phyloP scores from a whole-genome alignment of 2,113 vertebrate species.

The Orycteropus afer region DNA sequence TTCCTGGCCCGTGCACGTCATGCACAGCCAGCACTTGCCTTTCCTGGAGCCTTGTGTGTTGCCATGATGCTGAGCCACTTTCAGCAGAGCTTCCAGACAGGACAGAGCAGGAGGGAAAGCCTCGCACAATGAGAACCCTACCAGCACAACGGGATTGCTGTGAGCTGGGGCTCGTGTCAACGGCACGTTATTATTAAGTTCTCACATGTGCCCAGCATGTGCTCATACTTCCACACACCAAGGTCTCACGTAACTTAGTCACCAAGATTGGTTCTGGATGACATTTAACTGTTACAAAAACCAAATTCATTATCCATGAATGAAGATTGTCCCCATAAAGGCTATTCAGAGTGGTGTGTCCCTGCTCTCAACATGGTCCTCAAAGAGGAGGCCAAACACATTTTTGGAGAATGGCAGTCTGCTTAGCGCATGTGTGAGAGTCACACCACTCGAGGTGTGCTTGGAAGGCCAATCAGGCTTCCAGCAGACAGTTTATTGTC shows the following conservation, averaged over 20 bases:
- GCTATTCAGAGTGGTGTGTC: not conserved
- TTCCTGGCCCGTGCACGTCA: not conserved
- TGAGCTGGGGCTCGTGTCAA: not conserved
- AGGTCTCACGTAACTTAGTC: not conserved
- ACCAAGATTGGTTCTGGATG: not conserved
- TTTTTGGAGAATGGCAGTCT: constrained; percentile 25
- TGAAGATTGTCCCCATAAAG: constrained; percentile 22
- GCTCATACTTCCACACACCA: too few species aligned
- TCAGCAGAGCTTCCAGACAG: not conserved
- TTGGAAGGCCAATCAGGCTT: constrained; percentile 19
- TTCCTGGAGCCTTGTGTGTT: not conserved
- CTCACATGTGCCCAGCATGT: not conserved
- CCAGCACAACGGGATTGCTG: not conserved
- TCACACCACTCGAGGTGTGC: not conserved
- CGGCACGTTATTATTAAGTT: not conserved
- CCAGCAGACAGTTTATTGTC: constrained; percentile 3
- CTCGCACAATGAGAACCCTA: not conserved
- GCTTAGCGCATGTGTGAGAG: not conserved
- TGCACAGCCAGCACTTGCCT: not conserved
- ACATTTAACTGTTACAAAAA: constrained; percentile 49
- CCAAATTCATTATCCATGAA: not conserved
- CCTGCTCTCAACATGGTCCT: not conserved
- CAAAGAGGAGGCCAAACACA: not conserved
- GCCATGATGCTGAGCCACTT: not conserved
- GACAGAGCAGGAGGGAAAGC: not conserved